Base-by-base conservation (phyloP, 2,113 vertebrate species). In the Halichoerus grypus region DNA sequence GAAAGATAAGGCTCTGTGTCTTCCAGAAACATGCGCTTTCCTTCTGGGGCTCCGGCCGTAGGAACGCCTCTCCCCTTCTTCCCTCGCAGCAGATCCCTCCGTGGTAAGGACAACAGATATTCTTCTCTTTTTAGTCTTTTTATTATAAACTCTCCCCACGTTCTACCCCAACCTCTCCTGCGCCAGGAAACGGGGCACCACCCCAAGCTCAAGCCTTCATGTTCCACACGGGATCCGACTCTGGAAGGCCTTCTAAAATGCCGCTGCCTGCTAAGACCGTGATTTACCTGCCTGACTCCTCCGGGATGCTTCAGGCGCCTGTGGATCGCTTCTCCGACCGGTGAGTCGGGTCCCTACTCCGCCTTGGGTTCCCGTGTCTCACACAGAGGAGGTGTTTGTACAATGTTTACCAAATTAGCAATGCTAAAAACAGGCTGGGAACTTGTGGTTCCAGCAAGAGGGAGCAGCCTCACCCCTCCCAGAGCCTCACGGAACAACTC, bases 281-380 rank as follows among this genome's bases (percentile, higher is more conserved):
- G 21, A 15, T 24, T 12, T 49, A 19, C 19, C 79, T 59, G 14
- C 15, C 12, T 19, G 22, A 14, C 28, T 24, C 28, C 22, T 5
- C 0, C 0, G 42, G 55, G 39, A 4, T 24, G 21, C 53, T 19
- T 46, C 12, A 7, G 13, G 61, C 1, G 4, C 21, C 90, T 4
- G 3, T 26, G 61, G 19, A 4, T 4, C 5, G 10, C 13, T 8
- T n/a, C 53, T 19, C 21, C 2, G 13, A 11, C 24, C 4, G 3
- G 31, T 4, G 10, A 7, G 14, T 22, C 33, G 42, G 19, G 65
- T 49, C 1, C 79, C 79, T 8, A 11, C 36, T 36, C 7, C 21
- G 7, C 57, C 57, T 77, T 28, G 57, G 72, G n/a, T n/a, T 51
- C 42, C 72, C 7, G 28, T 0, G 22, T 42, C 36, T 53, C 79